Evolutionary conservation across 2,797 vertebrate species (phyloP).

Genomic region (Nasua narica): DNA sequence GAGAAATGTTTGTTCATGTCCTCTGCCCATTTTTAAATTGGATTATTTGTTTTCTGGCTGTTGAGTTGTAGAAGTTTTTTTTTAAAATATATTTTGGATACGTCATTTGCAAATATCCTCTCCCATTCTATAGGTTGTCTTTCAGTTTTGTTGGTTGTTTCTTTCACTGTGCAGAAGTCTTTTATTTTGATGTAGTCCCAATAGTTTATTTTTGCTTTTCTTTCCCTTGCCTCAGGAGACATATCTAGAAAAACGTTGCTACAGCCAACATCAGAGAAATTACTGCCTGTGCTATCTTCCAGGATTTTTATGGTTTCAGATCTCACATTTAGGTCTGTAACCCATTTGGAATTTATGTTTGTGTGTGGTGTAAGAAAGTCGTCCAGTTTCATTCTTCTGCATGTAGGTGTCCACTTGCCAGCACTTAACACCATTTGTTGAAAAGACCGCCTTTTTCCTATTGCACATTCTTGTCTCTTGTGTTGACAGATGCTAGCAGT

Average conservation of each 20-base stretch:
- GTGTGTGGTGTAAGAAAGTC: not conserved
- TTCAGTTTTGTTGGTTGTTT: not conserved
- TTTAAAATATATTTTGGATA: too few relatives aligned
- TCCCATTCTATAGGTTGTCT: not conserved
- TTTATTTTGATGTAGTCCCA: not conserved
- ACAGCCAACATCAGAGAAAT: too few relatives aligned
- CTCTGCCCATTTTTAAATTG: too few relatives aligned
- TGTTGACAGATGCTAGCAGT: not conserved
- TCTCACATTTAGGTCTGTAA: not conserved
- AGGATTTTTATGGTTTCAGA: not conserved
- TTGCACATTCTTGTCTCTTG: not conserved
- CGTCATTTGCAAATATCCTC: not conserved
- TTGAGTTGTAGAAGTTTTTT: too few relatives aligned
- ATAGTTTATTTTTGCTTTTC: too few relatives aligned
- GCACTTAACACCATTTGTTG: not conserved
- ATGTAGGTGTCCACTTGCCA: not conserved
- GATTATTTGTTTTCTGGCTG: too few relatives aligned
- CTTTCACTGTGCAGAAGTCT: not conserved
- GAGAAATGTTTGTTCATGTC: too few relatives aligned
- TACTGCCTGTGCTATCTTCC: too few relatives aligned
- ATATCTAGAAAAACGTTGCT: too few relatives aligned
- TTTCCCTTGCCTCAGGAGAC: too few relatives aligned
- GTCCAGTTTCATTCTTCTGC: not conserved
- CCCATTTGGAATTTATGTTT: not conserved
- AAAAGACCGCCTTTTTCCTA: not conserved